Evolutionary conservation across 2,888 invertebrate genomes (phyloP), one percentile per base, ranked within the genome.

Genomic region (Mycogona germanica): DNA sequence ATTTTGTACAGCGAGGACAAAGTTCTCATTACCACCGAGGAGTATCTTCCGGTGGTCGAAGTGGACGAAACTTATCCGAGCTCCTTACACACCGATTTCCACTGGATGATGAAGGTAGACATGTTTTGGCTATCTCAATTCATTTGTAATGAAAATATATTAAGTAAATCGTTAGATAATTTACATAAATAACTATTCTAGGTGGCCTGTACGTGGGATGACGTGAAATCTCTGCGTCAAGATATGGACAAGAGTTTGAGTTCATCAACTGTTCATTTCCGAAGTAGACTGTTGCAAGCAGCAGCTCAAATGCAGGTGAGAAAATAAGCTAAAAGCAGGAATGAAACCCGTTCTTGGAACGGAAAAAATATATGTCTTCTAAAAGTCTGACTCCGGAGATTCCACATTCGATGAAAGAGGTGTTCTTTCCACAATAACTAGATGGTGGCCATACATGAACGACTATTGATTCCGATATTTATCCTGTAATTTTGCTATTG

Each of bases 141-240:
- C n/a, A 32, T 12, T 32, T 32, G 9, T n/a, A 12, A n/a, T 32
- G 35, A 32, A 32, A 12, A 12, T 32, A 12, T 32, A 32, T 9
- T 12, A 32, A 32, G 9, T 32, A n/a, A 12, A 32, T 12, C n/a
- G 35, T 32, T 32, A 12, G 35, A 32, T 32, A 12, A 32, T n/a
- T 51, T 17, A 50, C 49, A 38, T 17, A 40, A n/a, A 32, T n/a
- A n/a, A 32, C 35, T 12, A 48, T 60, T 63, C 1, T 65, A 84
- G 84, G 84, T 96, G 35, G 87, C 95, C 0, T 91, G 93, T 68
- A 86, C 89, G 0, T 97, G 97, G 97, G 92, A 95, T 63, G 93
- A 96, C 67, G 88, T 92, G 6, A 93, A 92, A 66, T 79, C 83
- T 2, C 73, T 96, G 1, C 78, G 87, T n/a, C 80, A 85, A 25